Conservation (phyloP, 1,140 invertebrate species). For the Anastrepha ludens region DNA sequence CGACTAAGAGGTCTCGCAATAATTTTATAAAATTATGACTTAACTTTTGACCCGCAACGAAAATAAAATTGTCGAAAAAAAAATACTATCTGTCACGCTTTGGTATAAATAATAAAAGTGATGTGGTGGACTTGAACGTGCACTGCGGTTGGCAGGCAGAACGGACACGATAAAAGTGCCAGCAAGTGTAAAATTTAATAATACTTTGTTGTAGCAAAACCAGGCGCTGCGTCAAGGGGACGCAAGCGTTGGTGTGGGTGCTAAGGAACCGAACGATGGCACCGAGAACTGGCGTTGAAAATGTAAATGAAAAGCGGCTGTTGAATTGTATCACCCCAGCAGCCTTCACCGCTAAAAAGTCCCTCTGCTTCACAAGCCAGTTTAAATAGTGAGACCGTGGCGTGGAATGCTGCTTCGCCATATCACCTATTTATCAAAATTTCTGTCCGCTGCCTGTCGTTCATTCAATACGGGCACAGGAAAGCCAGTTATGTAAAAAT, state of each 20-base stretch:
- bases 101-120: background rate
- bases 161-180: constrained; percentile 33
- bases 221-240: background rate
- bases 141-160: constrained; percentile 1
- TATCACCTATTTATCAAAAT: constrained; percentile 26
- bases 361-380: background rate
- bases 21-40: constrained; percentile 44
- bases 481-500: constrained; percentile 9
- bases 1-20: background rate
- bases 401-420: background rate
- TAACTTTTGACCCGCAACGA: constrained; percentile 36
- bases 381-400: background rate
- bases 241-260: background rate
- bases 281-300: background rate
- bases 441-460: background rate
- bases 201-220: background rate
- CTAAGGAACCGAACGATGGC: background rate
- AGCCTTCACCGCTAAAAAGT: background rate
- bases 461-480: background rate
- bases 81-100: background rate
- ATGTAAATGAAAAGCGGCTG: background rate
- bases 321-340: background rate
- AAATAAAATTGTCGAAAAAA: constrained; percentile 9
- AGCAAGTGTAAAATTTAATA: constrained; percentile 29
- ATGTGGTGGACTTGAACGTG: background rate